Evolutionary conservation across 1,140 invertebrate genomes (phyloP).

Genomic region (Orius laevigatus): DNA sequence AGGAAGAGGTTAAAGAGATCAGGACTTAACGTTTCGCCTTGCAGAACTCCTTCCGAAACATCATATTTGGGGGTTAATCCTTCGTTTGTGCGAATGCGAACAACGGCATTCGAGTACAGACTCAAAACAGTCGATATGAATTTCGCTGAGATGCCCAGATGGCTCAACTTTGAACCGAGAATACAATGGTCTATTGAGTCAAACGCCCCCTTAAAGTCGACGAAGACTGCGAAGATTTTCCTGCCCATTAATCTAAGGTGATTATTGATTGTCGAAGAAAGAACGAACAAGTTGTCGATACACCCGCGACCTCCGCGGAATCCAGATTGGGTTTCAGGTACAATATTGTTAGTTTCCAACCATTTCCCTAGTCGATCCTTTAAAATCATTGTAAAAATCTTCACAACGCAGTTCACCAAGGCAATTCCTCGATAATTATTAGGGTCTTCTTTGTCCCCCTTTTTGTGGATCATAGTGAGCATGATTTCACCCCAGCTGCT

Average conservation of each 20-base stretch:
- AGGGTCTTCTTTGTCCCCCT: conserved; percentile 15
- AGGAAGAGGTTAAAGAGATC: conserved; percentile 19
- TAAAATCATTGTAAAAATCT: conserved; percentile 19
- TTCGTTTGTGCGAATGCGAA: conserved; percentile 9
- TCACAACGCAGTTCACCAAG: conserved; percentile 15
- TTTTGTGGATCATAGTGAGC: conserved; percentile 16
- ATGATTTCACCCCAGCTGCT: too few relatives aligned
- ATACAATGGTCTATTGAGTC: conserved; percentile 16
- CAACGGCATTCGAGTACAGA: conserved; percentile 17
- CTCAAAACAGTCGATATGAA: conserved; percentile 15
- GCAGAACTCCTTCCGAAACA: conserved; percentile 18
- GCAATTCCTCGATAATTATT: conserved; percentile 16
- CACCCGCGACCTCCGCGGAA: conserved; percentile 14
- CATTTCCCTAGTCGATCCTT: conserved; percentile 12
- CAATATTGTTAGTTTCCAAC: conserved; percentile 10
- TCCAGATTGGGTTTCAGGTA: conserved; percentile 18
- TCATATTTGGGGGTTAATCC: neutral
- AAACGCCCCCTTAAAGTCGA: conserved; percentile 21
- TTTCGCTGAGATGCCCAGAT: conserved; percentile 19
- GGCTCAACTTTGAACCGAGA: conserved; percentile 18
- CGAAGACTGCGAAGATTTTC: conserved; percentile 19
- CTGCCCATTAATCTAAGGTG: conserved; percentile 10
- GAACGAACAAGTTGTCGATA: conserved; percentile 16
- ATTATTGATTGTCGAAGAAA: conserved; percentile 11
- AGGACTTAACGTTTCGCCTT: conserved; percentile 19